phyloP scores from a whole-genome alignment of 2,113 vertebrate species.

The Syngnathoides biaculeatus region DNA sequence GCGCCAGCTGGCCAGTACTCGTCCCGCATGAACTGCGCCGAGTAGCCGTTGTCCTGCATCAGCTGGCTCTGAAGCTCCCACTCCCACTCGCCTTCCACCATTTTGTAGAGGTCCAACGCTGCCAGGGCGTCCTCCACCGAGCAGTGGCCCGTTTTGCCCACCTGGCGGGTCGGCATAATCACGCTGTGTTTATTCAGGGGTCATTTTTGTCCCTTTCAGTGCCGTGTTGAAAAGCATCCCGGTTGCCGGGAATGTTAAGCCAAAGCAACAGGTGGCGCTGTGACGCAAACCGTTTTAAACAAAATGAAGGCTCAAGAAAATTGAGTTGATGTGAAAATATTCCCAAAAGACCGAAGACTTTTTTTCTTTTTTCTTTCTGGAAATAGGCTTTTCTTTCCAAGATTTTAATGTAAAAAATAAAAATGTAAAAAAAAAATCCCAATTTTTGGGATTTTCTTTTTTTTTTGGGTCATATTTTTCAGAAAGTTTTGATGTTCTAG shows the following conservation, averaged over 20 bases:
- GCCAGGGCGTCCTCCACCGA: constrained; percentile 88
- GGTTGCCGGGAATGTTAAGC: background rate
- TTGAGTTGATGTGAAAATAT: too few relatives aligned
- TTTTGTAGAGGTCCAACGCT: constrained; percentile 88
- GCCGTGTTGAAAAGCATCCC: too few relatives aligned
- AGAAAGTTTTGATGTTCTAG: too few relatives aligned
- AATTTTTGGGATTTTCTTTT: too few relatives aligned
- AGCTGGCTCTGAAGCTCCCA: constrained; percentile 48
- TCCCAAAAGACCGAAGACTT: too few relatives aligned
- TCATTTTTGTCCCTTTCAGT: background rate
- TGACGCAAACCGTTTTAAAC: background rate
- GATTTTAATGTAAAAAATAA: too few relatives aligned
- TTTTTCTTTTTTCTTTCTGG: too few relatives aligned
- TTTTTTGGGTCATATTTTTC: too few relatives aligned
- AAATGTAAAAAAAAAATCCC: too few relatives aligned
- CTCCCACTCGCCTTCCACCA: constrained; percentile 88
- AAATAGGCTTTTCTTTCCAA: too few relatives aligned
- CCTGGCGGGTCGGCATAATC: constrained; percentile 62
- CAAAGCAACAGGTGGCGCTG: background rate
- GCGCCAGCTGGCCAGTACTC: constrained; percentile 80
- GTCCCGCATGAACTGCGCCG: constrained; percentile 81
- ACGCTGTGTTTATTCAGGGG: background rate
- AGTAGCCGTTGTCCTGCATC: constrained; percentile 17
- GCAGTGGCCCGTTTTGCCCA: constrained; percentile 79
- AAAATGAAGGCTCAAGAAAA: too few relatives aligned